Evolutionary conservation across 2,888 invertebrate species (phyloP), one percentile per base, ranked within the genome.

Genomic region (Hoplodrina blanda): DNA sequence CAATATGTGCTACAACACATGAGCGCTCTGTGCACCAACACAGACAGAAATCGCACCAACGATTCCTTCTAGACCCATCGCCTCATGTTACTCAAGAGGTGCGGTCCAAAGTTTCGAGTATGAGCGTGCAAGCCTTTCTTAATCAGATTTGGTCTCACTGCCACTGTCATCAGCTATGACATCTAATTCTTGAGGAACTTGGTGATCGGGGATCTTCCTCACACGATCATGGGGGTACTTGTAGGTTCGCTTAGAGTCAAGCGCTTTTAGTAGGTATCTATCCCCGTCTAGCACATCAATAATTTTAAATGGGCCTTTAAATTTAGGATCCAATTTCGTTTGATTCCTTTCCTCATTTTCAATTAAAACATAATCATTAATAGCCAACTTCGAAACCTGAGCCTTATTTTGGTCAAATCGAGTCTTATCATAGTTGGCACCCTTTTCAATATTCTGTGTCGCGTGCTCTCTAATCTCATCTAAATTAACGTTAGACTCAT

Each of bases 191-290:
- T 33, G 19, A 19, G 56, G 56, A 15, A 41, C 56, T 37, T 56
- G 56, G 37, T 56, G 41, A 44, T 60, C 60, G 49, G 62, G 41
- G 17, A 62, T 62, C 20, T 54, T 62, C n/a, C 46, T 33, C 15
- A 63, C 20, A 17, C 54, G 54, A n/a, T 69, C 69, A 54, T 69
- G 63, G 1, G 64, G 53, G 54, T 69, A 64, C 20, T 69, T 69
- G 46, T 69, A 49, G 0, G 50, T 56, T 10, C 68, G 68, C 11
- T 62, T 62, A 11, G 30, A 41, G 17, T 52, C 20, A 44, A 62
- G 30, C 4, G 62, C 50, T 10, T 57, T 62, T 1, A 69, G 15
- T 13, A 20, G 5, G 19, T 70, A 70, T 6, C 69, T 53, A 19
- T 70, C 64, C 3, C 41, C 41, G 13, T 69, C 49, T 25, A 69